A percentile compares a stretch with the other conserved stretches of the same genome.
phyloP scores from a whole-genome alignment of 1,140 invertebrate species.

The Orchesella cincta region DNA sequence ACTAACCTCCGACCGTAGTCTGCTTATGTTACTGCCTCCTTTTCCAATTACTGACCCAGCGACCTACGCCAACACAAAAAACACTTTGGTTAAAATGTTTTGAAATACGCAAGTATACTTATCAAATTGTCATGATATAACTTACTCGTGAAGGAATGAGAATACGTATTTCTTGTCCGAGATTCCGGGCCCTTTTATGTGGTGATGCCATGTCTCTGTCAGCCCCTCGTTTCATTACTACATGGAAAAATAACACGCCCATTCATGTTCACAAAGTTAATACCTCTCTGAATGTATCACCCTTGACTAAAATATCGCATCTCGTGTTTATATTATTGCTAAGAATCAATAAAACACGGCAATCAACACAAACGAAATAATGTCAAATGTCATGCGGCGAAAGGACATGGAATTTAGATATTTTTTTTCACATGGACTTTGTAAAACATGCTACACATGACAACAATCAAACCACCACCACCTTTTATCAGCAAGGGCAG shows the following conservation, averaged over 20 bases:
- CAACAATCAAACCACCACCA: no score
- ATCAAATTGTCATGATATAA: background rate
- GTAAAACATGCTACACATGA: no score
- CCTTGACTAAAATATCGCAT: no score
- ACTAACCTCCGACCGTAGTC: conserved; percentile 85
- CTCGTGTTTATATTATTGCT: no score
- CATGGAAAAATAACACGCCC: background rate
- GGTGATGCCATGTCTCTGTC: conserved; percentile 52
- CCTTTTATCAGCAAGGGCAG: no score
- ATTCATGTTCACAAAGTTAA: background rate
- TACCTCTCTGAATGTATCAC: background rate
- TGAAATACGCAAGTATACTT: background rate
- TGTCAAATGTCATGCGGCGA: no score
- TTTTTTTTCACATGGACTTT: no score
- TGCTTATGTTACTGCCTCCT: conserved; percentile 90
- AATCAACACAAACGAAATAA: no score
- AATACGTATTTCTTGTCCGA: conserved; percentile 48
- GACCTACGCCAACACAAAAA: conserved; percentile 55
- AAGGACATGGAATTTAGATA: no score
- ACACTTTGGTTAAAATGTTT: background rate
- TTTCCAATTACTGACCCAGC: conserved; percentile 96
- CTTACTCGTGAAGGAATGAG: conserved; percentile 51
- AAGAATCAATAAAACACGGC: no score
- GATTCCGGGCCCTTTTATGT: conserved; percentile 50
- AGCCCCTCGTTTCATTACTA: conserved; percentile 52